These are phyloP conservation scores for Delia radicum DNA, from an alignment of 1,140 invertebrate genomes.

Conservation along the genomic window DNA sequence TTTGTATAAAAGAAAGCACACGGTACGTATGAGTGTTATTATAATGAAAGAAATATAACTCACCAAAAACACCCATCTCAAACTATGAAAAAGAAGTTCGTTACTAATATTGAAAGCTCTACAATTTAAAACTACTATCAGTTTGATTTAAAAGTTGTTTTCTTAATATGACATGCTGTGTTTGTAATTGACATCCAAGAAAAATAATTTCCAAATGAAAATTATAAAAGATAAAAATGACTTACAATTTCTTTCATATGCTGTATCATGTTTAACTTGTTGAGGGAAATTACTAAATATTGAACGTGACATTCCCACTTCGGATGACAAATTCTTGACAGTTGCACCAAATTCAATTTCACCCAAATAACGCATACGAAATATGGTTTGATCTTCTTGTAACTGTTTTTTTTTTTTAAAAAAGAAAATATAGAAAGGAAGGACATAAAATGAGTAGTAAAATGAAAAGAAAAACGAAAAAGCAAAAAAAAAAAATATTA, in stretches of 20 bases:
- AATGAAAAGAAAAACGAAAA: slow-evolving; percentile 20
- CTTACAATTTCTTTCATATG: slow-evolving; percentile 53
- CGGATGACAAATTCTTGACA: slow-evolving; percentile 54
- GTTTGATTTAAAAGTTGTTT: too few relatives aligned
- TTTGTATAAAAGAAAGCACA: too few relatives aligned
- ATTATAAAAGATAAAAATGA: slow-evolving; percentile 13
- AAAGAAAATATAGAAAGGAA: slow-evolving; percentile 2
- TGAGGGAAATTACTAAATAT: slow-evolving; percentile 55
- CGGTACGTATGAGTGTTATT: too few relatives aligned
- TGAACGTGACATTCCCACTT: slow-evolving; percentile 55
- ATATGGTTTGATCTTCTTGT: slow-evolving; percentile 55
- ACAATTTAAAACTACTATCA: too few relatives aligned
- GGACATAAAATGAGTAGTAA: slow-evolving; percentile 37
- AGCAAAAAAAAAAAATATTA: neutral
- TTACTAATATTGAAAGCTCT: too few relatives aligned
- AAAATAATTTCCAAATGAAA: neutral
- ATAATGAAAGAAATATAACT: too few relatives aligned
- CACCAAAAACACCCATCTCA: too few relatives aligned
- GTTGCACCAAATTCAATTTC: slow-evolving; percentile 55
- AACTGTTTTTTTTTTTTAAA: slow-evolving; percentile 43
- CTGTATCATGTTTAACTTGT: slow-evolving; percentile 55
- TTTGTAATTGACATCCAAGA: neutral
- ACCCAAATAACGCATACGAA: slow-evolving; percentile 55
- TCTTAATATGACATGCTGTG: too few relatives aligned
- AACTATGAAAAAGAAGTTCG: too few relatives aligned